These are phyloP conservation scores for Noturus placidus DNA, from an alignment of 2,113 vertebrate genomes.

Conservation along the genomic window DNA sequence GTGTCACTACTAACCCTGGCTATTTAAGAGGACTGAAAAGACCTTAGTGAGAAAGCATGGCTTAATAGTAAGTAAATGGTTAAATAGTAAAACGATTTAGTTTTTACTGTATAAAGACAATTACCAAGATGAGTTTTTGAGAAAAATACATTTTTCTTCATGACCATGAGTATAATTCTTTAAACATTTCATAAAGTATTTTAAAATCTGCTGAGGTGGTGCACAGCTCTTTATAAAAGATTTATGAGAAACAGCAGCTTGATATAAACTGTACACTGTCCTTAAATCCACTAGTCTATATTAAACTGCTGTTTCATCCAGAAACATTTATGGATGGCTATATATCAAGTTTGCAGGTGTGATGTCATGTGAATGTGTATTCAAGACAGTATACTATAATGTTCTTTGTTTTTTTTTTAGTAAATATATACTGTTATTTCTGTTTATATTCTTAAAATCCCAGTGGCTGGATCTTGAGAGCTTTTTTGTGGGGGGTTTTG, in stretches of 20 bases:
- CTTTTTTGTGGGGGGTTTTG: slow-evolving; percentile 64
- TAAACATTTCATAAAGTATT: slow-evolving; percentile 30
- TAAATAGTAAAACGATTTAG: slow-evolving; percentile 50
- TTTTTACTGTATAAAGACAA: slow-evolving; percentile 48
- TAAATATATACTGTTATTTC: slow-evolving; percentile 57
- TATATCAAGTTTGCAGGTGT: slow-evolving; percentile 36
- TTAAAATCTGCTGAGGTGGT: slow-evolving; percentile 26
- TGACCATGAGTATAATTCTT: slow-evolving; percentile 21
- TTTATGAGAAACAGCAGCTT: slow-evolving; percentile 21
- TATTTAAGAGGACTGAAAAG: slow-evolving; percentile 30
- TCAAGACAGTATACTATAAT: slow-evolving; percentile 27
- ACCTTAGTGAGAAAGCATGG: slow-evolving; percentile 62
- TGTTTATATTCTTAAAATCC: slow-evolving; percentile 61
- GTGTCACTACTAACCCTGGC: background rate
- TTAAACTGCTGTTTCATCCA: slow-evolving; percentile 47
- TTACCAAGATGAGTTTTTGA: slow-evolving; percentile 36
- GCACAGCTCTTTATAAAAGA: slow-evolving; percentile 8
- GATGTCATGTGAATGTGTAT: slow-evolving; percentile 38
- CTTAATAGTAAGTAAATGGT: slow-evolving; percentile 59
- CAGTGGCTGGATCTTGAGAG: slow-evolving; percentile 51
- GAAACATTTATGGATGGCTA: slow-evolving; percentile 41
- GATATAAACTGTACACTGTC: slow-evolving; percentile 18
- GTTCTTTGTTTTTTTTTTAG: slow-evolving; percentile 33
- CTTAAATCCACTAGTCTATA: slow-evolving; percentile 15
- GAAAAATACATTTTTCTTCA: slow-evolving; percentile 14